These are phyloP conservation scores for Antedon mediterranea DNA, from an alignment of 53 echinoderm and acorn worm species.

Conservation along the genomic window DNA sequence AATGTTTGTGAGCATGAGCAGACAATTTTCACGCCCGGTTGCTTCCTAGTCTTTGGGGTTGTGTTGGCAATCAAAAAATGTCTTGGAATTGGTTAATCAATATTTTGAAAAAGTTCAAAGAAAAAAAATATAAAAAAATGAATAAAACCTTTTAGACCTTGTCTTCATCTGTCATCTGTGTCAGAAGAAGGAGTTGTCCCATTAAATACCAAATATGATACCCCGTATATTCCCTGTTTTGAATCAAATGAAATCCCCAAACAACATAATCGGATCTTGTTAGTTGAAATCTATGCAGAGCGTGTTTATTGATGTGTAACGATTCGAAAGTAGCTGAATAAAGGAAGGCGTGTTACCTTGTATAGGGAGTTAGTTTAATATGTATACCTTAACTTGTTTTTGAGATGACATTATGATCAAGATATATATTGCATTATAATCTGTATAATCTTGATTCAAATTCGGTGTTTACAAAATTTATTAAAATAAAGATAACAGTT, in stretches of 20 bases:
- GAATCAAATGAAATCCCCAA: background rate
- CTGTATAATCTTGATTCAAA: background rate
- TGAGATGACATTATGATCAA: background rate
- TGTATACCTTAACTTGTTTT: background rate
- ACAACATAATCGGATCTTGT: background rate
- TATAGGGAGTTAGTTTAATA: background rate
- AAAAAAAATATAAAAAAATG: too few relatives aligned
- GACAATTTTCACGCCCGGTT: background rate
- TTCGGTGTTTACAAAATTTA: background rate
- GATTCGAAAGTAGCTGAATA: background rate
- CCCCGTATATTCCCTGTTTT: background rate
- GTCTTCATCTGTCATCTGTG: background rate
- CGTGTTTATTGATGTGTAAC: background rate
- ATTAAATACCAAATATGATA: background rate
- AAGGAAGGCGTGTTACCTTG: background rate
- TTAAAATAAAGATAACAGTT: background rate
- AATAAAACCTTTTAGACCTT: background rate
- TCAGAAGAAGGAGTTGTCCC: background rate
- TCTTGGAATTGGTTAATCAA: too few relatives aligned
- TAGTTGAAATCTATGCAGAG: background rate
- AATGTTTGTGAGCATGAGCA: background rate
- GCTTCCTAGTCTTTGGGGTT: too few relatives aligned
- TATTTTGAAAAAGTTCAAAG: too few relatives aligned
- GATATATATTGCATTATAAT: background rate
- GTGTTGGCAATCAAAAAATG: too few relatives aligned